Conservation (phyloP, 1,140 invertebrate species). For the Stegodyphus dumicola region DNA sequence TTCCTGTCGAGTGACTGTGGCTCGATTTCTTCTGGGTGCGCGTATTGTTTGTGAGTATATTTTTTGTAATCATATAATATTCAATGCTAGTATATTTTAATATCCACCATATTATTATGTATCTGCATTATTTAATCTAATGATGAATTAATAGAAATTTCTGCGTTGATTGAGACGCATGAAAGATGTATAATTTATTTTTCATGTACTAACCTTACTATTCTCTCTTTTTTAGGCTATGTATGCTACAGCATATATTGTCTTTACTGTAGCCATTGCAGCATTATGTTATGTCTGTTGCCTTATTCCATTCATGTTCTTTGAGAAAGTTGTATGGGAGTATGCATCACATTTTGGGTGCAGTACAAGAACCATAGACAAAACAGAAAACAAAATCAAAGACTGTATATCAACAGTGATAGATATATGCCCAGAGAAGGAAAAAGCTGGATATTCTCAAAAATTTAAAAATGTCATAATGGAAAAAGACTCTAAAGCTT, state of each 20-base stretch:
- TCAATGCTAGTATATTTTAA: too few relatives aligned
- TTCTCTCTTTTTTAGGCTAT: conserved; percentile 23
- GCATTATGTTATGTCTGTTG: conserved; percentile 28
- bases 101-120: too few relatives aligned
- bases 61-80: too few relatives aligned
- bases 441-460: background rate
- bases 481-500: too few relatives aligned
- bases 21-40: too few relatives aligned
- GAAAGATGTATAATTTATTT: too few relatives aligned
- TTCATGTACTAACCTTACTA: background rate
- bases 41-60: too few relatives aligned
- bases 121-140: too few relatives aligned
- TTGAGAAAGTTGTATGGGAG: conserved; percentile 39
- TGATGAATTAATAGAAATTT: too few relatives aligned
- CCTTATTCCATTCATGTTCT: conserved; percentile 4
- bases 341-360: background rate
- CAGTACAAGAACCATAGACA: background rate
- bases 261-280: conserved; percentile 19
- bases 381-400: background rate
- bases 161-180: too few relatives aligned
- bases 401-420: background rate
- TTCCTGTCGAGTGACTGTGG: too few relatives aligned
- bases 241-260: conserved; percentile 49
- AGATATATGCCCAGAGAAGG: background rate
- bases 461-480: background rate